Base-by-base conservation (phyloP, 2,113 vertebrate species). In the Amphiprion ocellaris region DNA sequence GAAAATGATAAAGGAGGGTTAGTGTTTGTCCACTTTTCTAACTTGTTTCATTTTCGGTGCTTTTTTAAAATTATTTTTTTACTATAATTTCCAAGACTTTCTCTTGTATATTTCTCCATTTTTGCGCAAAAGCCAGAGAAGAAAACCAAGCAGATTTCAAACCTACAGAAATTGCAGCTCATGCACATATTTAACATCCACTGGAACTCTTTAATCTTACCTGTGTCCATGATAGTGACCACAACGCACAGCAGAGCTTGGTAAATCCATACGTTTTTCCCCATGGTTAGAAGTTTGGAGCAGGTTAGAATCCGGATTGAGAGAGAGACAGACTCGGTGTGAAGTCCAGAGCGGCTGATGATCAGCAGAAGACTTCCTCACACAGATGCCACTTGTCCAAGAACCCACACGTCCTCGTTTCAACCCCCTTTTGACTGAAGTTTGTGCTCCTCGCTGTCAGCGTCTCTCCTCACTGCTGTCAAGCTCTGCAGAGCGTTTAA, bases 181-280 rank as follows among this genome's bases (percentile, higher is more conserved):
- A 6, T 60, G 58, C 44, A 55, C n/a, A 62, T 37, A n/a, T 4
- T 33, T 7, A 68, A 24, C 39, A 28, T n/a, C 64, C 21, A 28
- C 21, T 21, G 1, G 14, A 77, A 11, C 12, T 66, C 59, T 24
- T 10, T 21, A 24, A 16, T 65, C 83, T 84, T 91, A 95, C 94
- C 94, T 94, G 92, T 75, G 24, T 91, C 84, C 73, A 93, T 5
- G 53, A 89, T 6, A 60, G 79, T 87, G 54, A 94, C 76, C 60
- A 93, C 56, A 39, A 87, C 69, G 41, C 87, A 93, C 75, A 92
- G 37, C 84, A 94, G 44, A 49, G 84, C 75, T 70, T 90, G 89
- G 86, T 91, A 94, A 90, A 94, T 94, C 92, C 94, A 94, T 69
- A 85, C 84, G 76, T 84, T 65, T 58, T 85, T 81, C 86, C 86